A percentile compares a stretch with the other conserved stretches of the same genome.
Conservation (phyloP, 2,113 vertebrate genomes). For the Oplegnathus fasciatus region DNA sequence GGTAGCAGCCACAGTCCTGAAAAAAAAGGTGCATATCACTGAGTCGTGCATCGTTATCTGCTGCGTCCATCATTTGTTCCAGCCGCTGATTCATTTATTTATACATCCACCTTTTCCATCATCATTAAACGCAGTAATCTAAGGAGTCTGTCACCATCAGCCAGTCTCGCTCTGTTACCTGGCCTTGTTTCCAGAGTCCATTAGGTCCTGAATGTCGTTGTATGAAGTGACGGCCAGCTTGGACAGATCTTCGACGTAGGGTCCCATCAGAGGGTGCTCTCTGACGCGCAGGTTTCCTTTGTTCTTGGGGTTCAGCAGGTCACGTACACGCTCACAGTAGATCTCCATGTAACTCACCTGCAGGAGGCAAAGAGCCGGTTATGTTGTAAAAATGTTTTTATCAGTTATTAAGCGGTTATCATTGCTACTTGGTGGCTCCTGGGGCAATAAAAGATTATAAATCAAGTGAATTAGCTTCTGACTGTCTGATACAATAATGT, state of each 20-base stretch:
- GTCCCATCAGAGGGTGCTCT: constrained; percentile 96
- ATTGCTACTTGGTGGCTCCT: not conserved
- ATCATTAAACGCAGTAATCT: not conserved
- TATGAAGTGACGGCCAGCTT: constrained; percentile 97
- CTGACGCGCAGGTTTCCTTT: constrained; percentile 97
- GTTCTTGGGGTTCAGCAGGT: constrained; percentile 98
- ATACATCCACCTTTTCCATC: not conserved
- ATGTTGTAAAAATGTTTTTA: not conserved
- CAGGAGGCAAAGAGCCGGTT: not conserved
- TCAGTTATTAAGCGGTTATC: not conserved
- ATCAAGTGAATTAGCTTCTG: not conserved
- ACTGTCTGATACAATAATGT: not conserved
- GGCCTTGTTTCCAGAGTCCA: constrained; percentile 99
- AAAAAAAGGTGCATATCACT: not conserved
- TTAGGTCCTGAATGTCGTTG: constrained; percentile 97
- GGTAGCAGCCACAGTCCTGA: constrained; percentile 96
- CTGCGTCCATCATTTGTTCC: not conserved
- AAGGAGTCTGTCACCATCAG: not conserved
- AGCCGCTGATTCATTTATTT: not conserved
- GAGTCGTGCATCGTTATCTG: not conserved
- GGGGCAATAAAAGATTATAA: not conserved
- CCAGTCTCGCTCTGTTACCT: constrained; percentile 83
- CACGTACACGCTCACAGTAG: constrained; percentile 96
- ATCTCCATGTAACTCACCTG: constrained; percentile 99
- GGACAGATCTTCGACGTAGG: constrained; percentile 96